Evolutionary conservation across 2,888 invertebrate species (phyloP).

Genomic region (Patella ulyssiponensis): DNA sequence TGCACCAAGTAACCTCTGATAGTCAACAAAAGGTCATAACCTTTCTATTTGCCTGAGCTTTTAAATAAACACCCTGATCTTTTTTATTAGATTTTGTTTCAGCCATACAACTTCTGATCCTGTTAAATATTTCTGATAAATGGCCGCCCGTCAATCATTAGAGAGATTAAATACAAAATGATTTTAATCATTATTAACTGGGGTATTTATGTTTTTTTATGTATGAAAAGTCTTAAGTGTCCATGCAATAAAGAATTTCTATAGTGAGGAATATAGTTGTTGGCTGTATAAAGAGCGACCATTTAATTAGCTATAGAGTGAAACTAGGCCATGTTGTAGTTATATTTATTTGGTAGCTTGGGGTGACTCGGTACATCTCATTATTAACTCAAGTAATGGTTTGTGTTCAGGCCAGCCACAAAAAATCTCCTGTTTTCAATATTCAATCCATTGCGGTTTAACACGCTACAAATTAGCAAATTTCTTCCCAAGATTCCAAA

Average conservation of each 20-base stretch:
- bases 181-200: no score
- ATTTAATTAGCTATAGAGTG: background rate
- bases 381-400: slow-evolving; percentile 8
- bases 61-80: background rate
- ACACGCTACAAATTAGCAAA: background rate
- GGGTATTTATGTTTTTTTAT: no score
- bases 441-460: background rate
- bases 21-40: slow-evolving; percentile 3
- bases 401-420: slow-evolving; percentile 6
- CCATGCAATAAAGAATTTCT: no score
- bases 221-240: no score
- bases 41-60: background rate
- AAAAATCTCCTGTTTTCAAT: background rate
- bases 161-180: no score
- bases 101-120: no score
- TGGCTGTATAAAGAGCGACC: no score
- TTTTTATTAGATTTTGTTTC: no score
- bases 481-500: background rate
- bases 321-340: background rate
- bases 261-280: no score
- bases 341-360: background rate
- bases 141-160: no score
- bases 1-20: slow-evolving; percentile 1
- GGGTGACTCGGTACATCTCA: slow-evolving; percentile 5
- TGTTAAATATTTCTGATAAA: no score